Percentiles rank a stretch among this genome's conserved stretches.
Evolutionary conservation across 1,140 invertebrate genomes (phyloP).

Genomic region (Lepidurus arcticus): DNA sequence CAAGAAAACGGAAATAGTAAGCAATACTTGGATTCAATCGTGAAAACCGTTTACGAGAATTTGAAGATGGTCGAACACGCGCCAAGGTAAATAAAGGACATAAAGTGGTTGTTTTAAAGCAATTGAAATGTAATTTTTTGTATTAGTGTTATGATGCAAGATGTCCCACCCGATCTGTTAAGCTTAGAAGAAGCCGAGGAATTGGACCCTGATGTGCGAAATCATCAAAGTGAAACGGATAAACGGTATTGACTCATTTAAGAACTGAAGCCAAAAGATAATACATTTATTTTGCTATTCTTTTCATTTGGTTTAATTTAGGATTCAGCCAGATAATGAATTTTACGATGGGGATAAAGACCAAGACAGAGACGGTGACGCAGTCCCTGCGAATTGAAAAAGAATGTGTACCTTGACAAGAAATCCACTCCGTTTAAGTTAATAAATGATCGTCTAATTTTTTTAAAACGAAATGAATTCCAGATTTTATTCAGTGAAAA

Average conservation of each 20-base stretch:
- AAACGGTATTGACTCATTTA: conserved; percentile 46
- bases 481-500: conserved; percentile 5
- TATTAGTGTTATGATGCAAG: conserved; percentile 79
- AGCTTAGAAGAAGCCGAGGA: conserved; percentile 50
- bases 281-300: background rate
- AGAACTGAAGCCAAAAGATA: background rate
- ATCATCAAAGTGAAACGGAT: conserved; percentile 72
- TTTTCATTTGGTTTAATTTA: conserved; percentile 40
- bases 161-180: conserved; percentile 67
- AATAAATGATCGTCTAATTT: background rate
- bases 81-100: conserved; percentile 50
- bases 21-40: conserved; percentile 82
- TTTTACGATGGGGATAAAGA: conserved; percentile 82
- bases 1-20: conserved; percentile 89
- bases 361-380: conserved; percentile 44
- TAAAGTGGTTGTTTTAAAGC: background rate
- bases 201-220: conserved; percentile 68
- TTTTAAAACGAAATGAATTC: conserved; percentile 2
- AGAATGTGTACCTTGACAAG: conserved; percentile 17
- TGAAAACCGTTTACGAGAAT: conserved; percentile 77
- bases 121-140: conserved; percentile 1
- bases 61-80: conserved; percentile 83
- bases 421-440: background rate
- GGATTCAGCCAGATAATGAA: conserved; percentile 82
- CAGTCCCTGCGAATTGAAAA: conserved; percentile 11